Conservation (phyloP, 2,797 vertebrate species). For the Coranthus polyacanthus region DNA sequence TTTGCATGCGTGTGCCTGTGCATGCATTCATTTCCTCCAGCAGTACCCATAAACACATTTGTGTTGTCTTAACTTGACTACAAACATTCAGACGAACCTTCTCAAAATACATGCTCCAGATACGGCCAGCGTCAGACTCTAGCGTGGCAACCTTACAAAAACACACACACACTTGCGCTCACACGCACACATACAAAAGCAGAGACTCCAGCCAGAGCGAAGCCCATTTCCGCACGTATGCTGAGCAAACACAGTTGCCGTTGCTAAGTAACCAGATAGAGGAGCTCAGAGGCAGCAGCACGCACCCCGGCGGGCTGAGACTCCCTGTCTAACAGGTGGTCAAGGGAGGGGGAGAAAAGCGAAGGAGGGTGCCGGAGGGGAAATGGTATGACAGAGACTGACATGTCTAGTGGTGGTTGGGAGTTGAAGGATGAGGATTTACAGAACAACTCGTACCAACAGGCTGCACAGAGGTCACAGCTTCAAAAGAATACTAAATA, state of each 20-base stretch:
- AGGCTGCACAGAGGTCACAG: conserved; percentile 69
- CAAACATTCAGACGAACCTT: conserved; percentile 54
- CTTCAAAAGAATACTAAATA: conserved; percentile 52
- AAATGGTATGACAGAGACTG: conserved; percentile 68
- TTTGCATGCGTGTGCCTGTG: conserved; percentile 12
- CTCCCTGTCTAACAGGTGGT: conserved; percentile 84
- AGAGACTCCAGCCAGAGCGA: conserved; percentile 68
- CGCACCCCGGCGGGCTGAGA: conserved; percentile 70
- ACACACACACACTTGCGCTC: conserved; percentile 45
- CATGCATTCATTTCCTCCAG: conserved; percentile 50
- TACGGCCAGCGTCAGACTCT: conserved; percentile 39
- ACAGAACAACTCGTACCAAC: conserved; percentile 37
- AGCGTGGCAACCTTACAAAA: conserved; percentile 58
- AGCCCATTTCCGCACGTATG: conserved; percentile 77
- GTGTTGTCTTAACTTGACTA: conserved; percentile 46
- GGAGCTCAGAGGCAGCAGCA: conserved; percentile 78
- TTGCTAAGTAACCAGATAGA: conserved; percentile 84
- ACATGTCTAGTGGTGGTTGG: conserved; percentile 43
- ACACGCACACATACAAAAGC: conserved; percentile 61
- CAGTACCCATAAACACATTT: conserved; percentile 29
- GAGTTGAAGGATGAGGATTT: conserved; percentile 59
- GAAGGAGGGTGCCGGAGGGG: conserved; percentile 44
- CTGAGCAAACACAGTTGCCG: conserved; percentile 82
- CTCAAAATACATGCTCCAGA: conserved; percentile 17
- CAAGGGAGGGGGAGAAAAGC: conserved; percentile 45